Conservation (phyloP, 2,113 vertebrate species). For the Pluvianellus socialis region DNA sequence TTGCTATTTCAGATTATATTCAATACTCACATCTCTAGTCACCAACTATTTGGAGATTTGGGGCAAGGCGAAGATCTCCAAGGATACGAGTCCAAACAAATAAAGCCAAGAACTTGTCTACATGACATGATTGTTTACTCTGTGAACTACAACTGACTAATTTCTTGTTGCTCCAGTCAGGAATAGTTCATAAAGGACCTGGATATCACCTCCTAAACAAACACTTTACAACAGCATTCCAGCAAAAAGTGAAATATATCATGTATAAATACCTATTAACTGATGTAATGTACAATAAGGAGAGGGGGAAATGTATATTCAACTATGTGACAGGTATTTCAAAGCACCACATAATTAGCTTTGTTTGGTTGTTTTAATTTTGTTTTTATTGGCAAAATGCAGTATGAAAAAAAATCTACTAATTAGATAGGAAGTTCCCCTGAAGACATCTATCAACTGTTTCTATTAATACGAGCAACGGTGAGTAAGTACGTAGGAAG, state of each 20-base stretch:
- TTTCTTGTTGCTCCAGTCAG: neutral
- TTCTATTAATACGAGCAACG: conserved; percentile 64
- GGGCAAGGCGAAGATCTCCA: neutral
- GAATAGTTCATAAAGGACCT: neutral
- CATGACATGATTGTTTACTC: neutral
- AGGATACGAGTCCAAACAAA: neutral
- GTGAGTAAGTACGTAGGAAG: conserved; percentile 59
- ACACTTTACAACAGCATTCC: neutral
- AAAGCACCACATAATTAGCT: conserved; percentile 59
- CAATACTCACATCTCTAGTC: neutral
- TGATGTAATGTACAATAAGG: neutral
- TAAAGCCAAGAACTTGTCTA: neutral
- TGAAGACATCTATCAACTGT: conserved; percentile 66
- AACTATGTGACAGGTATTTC: conserved; percentile 54
- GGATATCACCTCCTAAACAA: neutral
- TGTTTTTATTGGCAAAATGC: conserved; percentile 66
- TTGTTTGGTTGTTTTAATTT: conserved; percentile 72
- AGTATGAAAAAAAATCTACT: conserved; percentile 63
- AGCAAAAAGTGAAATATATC: neutral
- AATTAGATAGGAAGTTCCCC: conserved; percentile 70
- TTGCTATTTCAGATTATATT: neutral
- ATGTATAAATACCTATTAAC: neutral
- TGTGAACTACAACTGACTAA: neutral
- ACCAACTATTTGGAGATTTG: neutral
- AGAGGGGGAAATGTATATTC: conserved; percentile 19